phyloP scores from a whole-genome alignment of 2,113 vertebrate species.

The Seriola rivoliana region DNA sequence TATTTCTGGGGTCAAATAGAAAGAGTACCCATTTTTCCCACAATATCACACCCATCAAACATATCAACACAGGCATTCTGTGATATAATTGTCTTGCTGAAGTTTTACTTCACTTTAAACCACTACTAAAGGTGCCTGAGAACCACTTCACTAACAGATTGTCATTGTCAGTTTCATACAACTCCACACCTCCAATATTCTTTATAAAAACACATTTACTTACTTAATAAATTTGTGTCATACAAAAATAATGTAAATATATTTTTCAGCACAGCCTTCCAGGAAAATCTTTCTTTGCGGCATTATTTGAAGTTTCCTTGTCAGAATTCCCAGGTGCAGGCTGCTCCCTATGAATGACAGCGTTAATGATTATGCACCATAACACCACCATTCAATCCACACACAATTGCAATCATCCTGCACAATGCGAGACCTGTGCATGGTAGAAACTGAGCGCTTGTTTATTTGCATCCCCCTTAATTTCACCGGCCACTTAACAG shows the following conservation, averaged over 20 bases:
- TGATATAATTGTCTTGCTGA: too few relatives aligned
- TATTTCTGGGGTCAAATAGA: too few relatives aligned
- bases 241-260: not conserved
- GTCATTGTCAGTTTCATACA: not conserved
- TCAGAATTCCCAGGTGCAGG: not conserved
- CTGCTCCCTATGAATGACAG: not conserved
- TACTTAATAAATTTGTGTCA: not conserved
- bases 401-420: constrained; percentile 5
- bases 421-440: constrained; percentile 8
- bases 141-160: not conserved
- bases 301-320: too few relatives aligned
- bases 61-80: not conserved
- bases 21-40: not conserved
- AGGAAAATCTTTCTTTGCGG: too few relatives aligned
- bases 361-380: constrained; percentile 1
- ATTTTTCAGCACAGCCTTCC: too few relatives aligned
- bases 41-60: not conserved
- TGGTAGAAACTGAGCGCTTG: constrained; percentile 25
- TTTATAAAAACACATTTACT: not conserved
- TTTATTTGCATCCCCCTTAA: constrained; percentile 62
- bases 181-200: not conserved
- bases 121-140: too few relatives aligned
- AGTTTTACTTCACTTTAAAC: too few relatives aligned
- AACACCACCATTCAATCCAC: constrained; percentile 21
- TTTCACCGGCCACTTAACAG: constrained; percentile 72